Base-by-base conservation (phyloP, 2,113 vertebrate genomes). In the Anarhynchus alexandrinus region DNA sequence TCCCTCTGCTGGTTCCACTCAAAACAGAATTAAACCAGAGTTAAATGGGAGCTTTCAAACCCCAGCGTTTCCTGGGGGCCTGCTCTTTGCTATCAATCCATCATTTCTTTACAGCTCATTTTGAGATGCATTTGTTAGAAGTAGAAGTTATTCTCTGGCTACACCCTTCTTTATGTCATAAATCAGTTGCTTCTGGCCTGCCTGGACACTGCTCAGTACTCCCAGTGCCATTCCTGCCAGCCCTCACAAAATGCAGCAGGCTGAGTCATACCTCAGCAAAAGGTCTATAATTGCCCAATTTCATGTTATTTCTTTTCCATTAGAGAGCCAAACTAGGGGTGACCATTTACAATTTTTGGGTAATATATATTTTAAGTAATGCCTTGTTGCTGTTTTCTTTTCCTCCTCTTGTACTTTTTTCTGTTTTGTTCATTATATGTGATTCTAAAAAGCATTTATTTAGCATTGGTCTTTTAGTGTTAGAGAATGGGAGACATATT, bases 71-170 rank as follows among this genome's bases (percentile, higher is more conserved):
- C 93, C 96, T 76, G 82, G 51, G 86, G 89, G 95, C 45, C 72
- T 84, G 62, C 30, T 93, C 77, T 76, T 85, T 51, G 5, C 42
- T 69, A 82, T 55, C 64, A 84, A 86, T 92, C 82, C 72, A 82
- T 95, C 87, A 79, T 92, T 97, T 88, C 83, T 92, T 86, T 65
- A 90, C 55, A 78, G 95, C 72, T 91, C 94, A 55, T 91, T 97
- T 97, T 94, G 22, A 90, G 82, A 85, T 90, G 82, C 42, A 34
- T 94, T 97, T 94, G 76, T 94, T 88, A 82, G n/a, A 87, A 54
- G 34, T 23, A 49, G 12, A 29, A 45, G 55, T 47, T 70, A 2
- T 62, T 67, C 45, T 55, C 64, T 88, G 76, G 62, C 82, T 85
- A 36, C 64, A 58, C 67, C 93, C 91, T 94, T 90, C 52, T 90